These are phyloP conservation scores for Drosophila koepferae DNA, from an alignment of 2,888 invertebrate species.

Conservation along the genomic window DNA sequence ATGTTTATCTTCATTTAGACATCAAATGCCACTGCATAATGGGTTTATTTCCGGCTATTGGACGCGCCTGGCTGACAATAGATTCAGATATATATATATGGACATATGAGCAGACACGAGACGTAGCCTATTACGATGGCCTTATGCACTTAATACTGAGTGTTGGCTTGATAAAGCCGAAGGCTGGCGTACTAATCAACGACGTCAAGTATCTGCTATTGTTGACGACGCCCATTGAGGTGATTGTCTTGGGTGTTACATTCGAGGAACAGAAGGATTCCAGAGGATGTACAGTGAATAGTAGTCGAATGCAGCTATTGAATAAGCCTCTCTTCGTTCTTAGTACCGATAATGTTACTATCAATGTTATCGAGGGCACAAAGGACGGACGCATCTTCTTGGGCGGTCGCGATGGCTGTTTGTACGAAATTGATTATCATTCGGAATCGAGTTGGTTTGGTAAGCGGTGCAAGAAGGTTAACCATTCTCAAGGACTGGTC, in stretches of 20 bases:
- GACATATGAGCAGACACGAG: slow-evolving; percentile 97
- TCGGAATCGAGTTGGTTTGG: slow-evolving; percentile 97
- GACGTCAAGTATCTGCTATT: slow-evolving; percentile 96
- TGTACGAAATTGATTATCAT: slow-evolving; percentile 98
- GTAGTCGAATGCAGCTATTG: slow-evolving; percentile 93
- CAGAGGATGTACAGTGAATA: slow-evolving; percentile 12
- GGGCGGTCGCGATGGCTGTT: slow-evolving; percentile 96
- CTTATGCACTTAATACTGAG: slow-evolving; percentile 96
- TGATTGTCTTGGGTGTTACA: slow-evolving; percentile 87
- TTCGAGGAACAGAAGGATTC: slow-evolving; percentile 77
- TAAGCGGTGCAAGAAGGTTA: slow-evolving; percentile 96
- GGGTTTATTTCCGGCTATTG: slow-evolving; percentile 98
- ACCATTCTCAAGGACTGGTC: slow-evolving; percentile 95
- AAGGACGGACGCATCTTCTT: slow-evolving; percentile 95
- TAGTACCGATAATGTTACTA: slow-evolving; percentile 94
- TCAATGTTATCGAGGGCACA: slow-evolving; percentile 93
- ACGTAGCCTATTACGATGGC: slow-evolving; percentile 98
- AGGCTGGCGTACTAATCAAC: slow-evolving; percentile 93
- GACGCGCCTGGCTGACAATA: slow-evolving; percentile 98
- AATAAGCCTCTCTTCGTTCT: slow-evolving; percentile 97
- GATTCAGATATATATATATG: slow-evolving; percentile 98
- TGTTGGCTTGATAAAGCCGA: slow-evolving; percentile 96
- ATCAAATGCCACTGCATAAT: slow-evolving; percentile 98
- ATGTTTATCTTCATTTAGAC: slow-evolving; percentile 86
- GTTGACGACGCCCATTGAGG: slow-evolving; percentile 97